phyloP scores from a whole-genome alignment of 2,888 invertebrate species.

The Lucinisca nassula region DNA sequence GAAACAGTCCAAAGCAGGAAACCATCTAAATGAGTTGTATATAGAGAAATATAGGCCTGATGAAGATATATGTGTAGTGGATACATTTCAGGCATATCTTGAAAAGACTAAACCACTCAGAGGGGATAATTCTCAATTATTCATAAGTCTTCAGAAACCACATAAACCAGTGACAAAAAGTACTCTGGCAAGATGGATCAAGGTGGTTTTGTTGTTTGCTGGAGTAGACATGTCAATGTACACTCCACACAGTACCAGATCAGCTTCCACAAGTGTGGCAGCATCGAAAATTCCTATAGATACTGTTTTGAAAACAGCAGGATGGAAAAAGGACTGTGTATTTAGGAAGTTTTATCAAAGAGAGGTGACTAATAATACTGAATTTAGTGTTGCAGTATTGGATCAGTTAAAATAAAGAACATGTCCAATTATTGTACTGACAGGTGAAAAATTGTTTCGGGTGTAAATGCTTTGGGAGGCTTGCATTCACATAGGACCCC shows the following conservation, averaged over 20 bases:
- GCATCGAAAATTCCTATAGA: background rate
- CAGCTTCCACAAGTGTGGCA: background rate
- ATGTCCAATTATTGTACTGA: too few species aligned
- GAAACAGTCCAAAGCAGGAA: background rate
- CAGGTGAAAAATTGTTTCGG: too few species aligned
- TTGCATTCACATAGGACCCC: too few species aligned
- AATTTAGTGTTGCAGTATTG: too few species aligned
- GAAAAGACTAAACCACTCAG: background rate
- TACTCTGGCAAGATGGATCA: background rate
- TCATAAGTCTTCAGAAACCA: background rate
- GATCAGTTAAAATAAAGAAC: too few species aligned
- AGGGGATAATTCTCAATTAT: background rate
- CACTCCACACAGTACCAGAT: background rate
- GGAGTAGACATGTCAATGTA: background rate
- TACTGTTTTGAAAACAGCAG: too few species aligned
- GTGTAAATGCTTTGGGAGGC: too few species aligned
- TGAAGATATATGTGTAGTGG: background rate
- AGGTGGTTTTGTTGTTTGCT: background rate
- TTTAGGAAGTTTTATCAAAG: too few species aligned
- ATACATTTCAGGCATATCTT: background rate
- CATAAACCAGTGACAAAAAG: background rate
- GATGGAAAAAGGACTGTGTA: too few species aligned
- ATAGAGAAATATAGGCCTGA: background rate
- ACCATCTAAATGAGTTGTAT: background rate
- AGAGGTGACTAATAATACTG: too few species aligned